phyloP scores from a whole-genome alignment of 2,797 vertebrate genomes.

The Sphenopsis melanotis region DNA sequence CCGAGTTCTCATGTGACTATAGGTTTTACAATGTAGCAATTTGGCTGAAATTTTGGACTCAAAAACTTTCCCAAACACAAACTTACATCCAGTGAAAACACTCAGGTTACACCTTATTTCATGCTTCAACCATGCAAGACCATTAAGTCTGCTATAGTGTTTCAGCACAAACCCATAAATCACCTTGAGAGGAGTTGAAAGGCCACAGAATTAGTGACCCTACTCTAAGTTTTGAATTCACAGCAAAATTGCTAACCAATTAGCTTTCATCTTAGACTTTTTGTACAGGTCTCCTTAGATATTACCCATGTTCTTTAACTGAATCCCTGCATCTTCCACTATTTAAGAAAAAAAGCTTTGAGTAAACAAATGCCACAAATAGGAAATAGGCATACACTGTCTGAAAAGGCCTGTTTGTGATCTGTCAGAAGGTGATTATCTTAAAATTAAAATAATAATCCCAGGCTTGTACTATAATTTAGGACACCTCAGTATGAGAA shows the following conservation, averaged over 20 bases:
- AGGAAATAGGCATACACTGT: background rate
- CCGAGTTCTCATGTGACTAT: background rate
- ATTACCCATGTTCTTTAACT: background rate
- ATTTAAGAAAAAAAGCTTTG: background rate
- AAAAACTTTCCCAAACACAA: background rate
- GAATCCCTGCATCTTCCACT: background rate
- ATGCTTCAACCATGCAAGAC: constrained; percentile 51
- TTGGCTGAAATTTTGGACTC: background rate
- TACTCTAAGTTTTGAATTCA: constrained; percentile 18
- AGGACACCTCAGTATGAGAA: background rate
- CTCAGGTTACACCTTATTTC: constrained; percentile 35
- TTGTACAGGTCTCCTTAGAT: background rate
- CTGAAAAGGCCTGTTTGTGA: background rate
- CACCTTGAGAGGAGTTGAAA: constrained; percentile 2
- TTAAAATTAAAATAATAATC: background rate
- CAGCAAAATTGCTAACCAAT: background rate
- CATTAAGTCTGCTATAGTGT: constrained; percentile 23
- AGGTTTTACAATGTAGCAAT: background rate
- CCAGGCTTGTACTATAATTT: background rate
- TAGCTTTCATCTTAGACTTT: background rate
- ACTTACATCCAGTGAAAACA: background rate
- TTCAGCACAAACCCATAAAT: constrained; percentile 44
- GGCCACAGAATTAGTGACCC: constrained; percentile 25
- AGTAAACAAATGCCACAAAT: background rate
- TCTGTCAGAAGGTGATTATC: background rate